These are phyloP conservation scores for Scolopax mira DNA, from an alignment of 2,113 vertebrate species.

Conservation along the genomic window DNA sequence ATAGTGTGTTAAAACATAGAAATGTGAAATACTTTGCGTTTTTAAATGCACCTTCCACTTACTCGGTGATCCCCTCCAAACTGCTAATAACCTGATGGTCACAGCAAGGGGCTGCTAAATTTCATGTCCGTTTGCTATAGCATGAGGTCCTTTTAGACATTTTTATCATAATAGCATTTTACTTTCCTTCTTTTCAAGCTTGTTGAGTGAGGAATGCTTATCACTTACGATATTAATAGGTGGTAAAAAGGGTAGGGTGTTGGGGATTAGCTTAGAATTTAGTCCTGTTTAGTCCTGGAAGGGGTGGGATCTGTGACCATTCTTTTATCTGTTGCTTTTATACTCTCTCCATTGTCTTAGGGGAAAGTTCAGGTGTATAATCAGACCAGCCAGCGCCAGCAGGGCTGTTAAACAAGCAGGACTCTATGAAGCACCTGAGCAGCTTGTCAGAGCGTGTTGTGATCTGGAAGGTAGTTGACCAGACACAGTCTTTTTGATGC, in stretches of 20 bases:
- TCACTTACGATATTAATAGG: neutral
- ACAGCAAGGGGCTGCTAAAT: neutral
- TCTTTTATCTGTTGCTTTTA: neutral
- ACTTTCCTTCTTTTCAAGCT: neutral
- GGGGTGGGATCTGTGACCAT: neutral
- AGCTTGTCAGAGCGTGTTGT: neutral
- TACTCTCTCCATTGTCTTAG: neutral
- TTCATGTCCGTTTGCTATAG: neutral
- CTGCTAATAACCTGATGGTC: neutral
- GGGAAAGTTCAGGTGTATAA: neutral
- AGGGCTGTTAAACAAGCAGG: neutral
- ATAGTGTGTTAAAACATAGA: neutral
- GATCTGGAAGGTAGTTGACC: neutral
- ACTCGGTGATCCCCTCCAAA: neutral
- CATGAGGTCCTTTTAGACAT: neutral
- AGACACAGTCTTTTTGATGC: neutral
- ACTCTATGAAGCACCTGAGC: rapidly evolving
- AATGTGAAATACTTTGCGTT: neutral
- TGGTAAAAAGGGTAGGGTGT: neutral
- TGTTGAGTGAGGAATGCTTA: neutral
- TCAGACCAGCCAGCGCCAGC: neutral
- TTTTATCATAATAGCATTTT: neutral
- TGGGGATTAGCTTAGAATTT: neutral
- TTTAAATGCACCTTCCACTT: neutral
- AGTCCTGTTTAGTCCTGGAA: neutral